These are phyloP conservation scores for Ips typographus DNA, from an alignment of 1,140 invertebrate genomes.

Conservation along the genomic window DNA sequence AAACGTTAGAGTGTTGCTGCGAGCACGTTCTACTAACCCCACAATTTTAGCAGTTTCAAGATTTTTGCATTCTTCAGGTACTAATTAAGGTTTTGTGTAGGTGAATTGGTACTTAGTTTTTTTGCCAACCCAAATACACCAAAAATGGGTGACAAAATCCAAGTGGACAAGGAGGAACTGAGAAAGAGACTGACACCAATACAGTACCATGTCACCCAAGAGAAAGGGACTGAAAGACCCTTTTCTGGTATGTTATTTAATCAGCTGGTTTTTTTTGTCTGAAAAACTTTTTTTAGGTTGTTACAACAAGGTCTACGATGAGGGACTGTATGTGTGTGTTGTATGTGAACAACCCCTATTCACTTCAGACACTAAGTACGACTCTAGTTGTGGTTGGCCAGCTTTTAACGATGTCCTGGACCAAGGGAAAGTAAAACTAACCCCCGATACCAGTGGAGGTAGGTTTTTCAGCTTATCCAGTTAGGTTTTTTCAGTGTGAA, in stretches of 20 bases:
- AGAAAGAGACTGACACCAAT: constrained; percentile 84
- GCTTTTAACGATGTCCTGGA: constrained; percentile 94
- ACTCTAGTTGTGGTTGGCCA: constrained; percentile 97
- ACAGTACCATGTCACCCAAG: constrained; percentile 94
- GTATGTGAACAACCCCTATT: constrained; percentile 92
- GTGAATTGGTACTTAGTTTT: too few species aligned
- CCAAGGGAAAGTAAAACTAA: constrained; percentile 83
- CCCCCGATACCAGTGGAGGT: constrained; percentile 87
- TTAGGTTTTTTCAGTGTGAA: neutral
- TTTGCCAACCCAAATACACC: constrained; percentile 1
- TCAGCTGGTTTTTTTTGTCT: neutral
- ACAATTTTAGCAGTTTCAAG: too few species aligned
- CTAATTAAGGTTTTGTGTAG: neutral
- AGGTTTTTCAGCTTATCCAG: constrained; percentile 50
- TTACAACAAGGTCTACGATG: constrained; percentile 87
- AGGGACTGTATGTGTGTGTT: constrained; percentile 86
- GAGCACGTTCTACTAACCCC: too few species aligned
- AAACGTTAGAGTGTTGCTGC: too few species aligned
- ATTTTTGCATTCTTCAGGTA: too few species aligned
- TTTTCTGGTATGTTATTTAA: constrained; percentile 58
- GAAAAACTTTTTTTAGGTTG: constrained; percentile 62
- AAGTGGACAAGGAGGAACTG: constrained; percentile 76
- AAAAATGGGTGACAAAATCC: constrained; percentile 46
- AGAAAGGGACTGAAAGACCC: constrained; percentile 90
- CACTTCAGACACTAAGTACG: constrained; percentile 90